Evolutionary conservation across 1,140 invertebrate species (phyloP).

Genomic region (Ceratosolen fusciceps): DNA sequence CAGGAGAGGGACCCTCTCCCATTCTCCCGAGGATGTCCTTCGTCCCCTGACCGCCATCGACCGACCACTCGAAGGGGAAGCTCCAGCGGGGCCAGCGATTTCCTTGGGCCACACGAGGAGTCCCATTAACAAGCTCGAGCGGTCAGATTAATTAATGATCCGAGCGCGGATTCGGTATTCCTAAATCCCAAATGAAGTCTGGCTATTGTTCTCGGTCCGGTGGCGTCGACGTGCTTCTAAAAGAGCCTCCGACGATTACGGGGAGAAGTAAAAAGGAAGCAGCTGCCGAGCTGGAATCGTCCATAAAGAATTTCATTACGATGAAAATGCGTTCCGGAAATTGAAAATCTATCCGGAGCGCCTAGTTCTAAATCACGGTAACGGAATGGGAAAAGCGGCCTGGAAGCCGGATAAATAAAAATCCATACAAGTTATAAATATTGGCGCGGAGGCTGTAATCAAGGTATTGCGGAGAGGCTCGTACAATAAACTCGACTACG

Average conservation of each 20-base stretch:
- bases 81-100: too few species aligned
- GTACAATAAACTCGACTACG: neutral
- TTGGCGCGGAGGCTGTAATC: neutral
- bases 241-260: neutral
- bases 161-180: too few species aligned
- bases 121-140: too few species aligned
- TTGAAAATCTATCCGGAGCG: neutral
- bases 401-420: neutral
- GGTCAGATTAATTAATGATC: constrained; percentile 8
- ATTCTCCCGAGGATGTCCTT: neutral
- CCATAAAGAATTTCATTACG: constrained; percentile 10
- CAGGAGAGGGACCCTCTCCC: constrained; percentile 7
- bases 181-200: too few species aligned
- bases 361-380: neutral
- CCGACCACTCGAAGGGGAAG: neutral
- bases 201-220: neutral
- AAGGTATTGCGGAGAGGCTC: constrained; percentile 3
- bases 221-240: neutral
- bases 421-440: constrained; percentile 17
- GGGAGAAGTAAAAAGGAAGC: neutral
- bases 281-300: neutral
- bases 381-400: neutral
- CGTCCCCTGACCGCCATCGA: neutral
- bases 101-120: too few species aligned
- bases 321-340: constrained; percentile 17